Base-by-base conservation (phyloP, 2,797 vertebrate species). In the Loris lydekkerianus region DNA sequence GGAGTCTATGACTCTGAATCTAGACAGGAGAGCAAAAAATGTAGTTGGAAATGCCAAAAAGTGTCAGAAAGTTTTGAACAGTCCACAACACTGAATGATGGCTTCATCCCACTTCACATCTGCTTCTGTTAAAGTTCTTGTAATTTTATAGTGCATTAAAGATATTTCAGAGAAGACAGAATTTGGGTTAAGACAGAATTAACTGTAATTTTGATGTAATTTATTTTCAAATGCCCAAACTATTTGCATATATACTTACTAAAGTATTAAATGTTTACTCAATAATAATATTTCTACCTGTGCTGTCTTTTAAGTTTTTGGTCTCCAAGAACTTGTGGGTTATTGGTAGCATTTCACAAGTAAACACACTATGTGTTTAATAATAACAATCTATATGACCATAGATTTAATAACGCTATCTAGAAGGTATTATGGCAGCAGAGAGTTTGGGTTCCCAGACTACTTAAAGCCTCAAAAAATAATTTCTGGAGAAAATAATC, bases 61-160 rank as follows among this genome's bases (percentile, higher is more conserved):
- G 56, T 63, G 80, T 93, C 80, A 92, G 87, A 73, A 43, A 93
- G 25, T 77, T 93, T 90, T 63, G 85, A 85, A 60, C n/a, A 95
- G 95, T 96, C 69, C 75, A 63, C 31, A 78, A 14, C 31, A 91
- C 84, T 94, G 40, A 95, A 87, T 92, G 89, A 96, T 40, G 91
- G 95, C 77, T 97, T 96, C 84, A 95, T 96, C 60, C 56, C 75
- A 69, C 53, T 82, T 56, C 7, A 76, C 96, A 97, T 98, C 97
- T 98, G 97, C 92, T 96, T 97, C 93, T 81, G 18, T 86, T 97
- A 96, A 97, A 96, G 34, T 20, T 82, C 94, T 94, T 97, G 95
- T 95, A 92, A 49, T 49, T n/a, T 95, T 89, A 6, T 11, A 92
- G 93, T 29, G 43, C 37, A 67, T 13, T 21, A 43, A 17, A 94